Base-by-base conservation (phyloP, 2,888 invertebrate genomes). In the Coronaproctus castanopsis region DNA sequence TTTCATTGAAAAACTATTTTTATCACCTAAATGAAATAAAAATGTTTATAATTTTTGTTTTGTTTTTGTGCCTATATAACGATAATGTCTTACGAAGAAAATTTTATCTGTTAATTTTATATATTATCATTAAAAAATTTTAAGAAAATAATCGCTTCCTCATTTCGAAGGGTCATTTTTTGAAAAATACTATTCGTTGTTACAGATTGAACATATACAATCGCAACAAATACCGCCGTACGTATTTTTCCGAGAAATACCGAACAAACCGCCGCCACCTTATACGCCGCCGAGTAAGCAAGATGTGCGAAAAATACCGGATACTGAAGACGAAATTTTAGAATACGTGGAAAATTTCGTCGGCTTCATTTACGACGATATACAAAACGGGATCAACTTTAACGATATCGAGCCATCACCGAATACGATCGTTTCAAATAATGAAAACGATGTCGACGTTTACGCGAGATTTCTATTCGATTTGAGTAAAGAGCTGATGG, bases 261-360 rank as follows among this genome's bases (percentile, higher is more conserved):
- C 83, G 3, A 82, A 83, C 68, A 83, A 83, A 68, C 82, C 84
- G 10, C 84, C 85, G 1, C 84, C 85, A 0, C 84, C 85, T 0
- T 85, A 85, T 70, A 81, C 80, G 1, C 82, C 83, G 5, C 82
- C 82, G 1, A 70, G 55, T 8, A 52, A 55, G 10, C 55, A 36
- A 3, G 22, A 3, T 18, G 8, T 21, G 1, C 14, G 36, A 19
- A 49, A 49, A 52, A 59, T 59, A 24, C 59, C 59, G 2, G 19
- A 50, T 14, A 59, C 50, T 21, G 55, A 59, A 36, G 8, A 21
- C 18, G 59, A 59, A 24, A 22, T 59, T 21, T 52, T 55, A 19
- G 21, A 55, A 20, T 52, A 59, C 24, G 55, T 59, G 18, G 23
- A 55, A 21, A 18, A 55, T 21, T 23, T 73, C 55, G 75, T 75